A percentile compares a stretch with the other conserved stretches of the same genome.
These are phyloP conservation scores for Vanessa tameamea DNA, from an alignment of 1,140 invertebrate genomes.

Conservation along the genomic window DNA sequence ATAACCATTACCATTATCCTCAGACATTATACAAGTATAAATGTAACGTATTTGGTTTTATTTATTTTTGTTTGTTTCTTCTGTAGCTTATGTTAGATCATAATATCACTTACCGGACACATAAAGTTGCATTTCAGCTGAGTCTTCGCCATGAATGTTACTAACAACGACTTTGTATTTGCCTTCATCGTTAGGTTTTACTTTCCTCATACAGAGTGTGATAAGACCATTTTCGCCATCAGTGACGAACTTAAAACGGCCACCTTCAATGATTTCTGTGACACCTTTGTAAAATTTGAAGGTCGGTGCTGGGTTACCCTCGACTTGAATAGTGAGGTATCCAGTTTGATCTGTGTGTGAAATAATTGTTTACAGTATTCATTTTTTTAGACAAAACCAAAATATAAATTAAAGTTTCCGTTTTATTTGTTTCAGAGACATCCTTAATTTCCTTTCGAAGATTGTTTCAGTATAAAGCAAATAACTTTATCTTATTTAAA, in stretches of 20 bases:
- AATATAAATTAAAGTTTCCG: too few relatives aligned
- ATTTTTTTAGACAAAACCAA: too few relatives aligned
- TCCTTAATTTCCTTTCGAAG: too few relatives aligned
- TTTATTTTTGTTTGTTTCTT: not conserved
- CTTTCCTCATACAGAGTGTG: slow-evolving; percentile 96
- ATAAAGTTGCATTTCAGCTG: slow-evolving; percentile 96
- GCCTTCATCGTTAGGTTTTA: slow-evolving; percentile 98
- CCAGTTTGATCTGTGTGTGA: slow-evolving; percentile 88
- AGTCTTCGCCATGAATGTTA: slow-evolving; percentile 96
- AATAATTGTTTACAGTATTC: not conserved
- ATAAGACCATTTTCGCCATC: slow-evolving; percentile 94
- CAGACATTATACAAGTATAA: not conserved
- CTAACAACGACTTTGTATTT: slow-evolving; percentile 96
- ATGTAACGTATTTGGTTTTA: not conserved
- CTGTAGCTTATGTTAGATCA: not conserved
- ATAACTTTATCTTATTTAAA: not conserved
- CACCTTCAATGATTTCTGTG: slow-evolving; percentile 94
- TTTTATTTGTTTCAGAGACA: too few relatives aligned
- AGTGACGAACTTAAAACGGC: slow-evolving; percentile 94
- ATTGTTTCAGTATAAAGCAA: too few relatives aligned
- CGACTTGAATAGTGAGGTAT: slow-evolving; percentile 92
- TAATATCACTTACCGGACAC: slow-evolving; percentile 89
- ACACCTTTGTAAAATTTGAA: slow-evolving; percentile 98
- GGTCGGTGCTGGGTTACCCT: slow-evolving; percentile 95
- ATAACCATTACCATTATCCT: not conserved